Evolutionary conservation across 2,797 vertebrate genomes (phyloP), one percentile per base, ranked within the genome.

Genomic region (Ctenochaetus hawaiiensis): DNA sequence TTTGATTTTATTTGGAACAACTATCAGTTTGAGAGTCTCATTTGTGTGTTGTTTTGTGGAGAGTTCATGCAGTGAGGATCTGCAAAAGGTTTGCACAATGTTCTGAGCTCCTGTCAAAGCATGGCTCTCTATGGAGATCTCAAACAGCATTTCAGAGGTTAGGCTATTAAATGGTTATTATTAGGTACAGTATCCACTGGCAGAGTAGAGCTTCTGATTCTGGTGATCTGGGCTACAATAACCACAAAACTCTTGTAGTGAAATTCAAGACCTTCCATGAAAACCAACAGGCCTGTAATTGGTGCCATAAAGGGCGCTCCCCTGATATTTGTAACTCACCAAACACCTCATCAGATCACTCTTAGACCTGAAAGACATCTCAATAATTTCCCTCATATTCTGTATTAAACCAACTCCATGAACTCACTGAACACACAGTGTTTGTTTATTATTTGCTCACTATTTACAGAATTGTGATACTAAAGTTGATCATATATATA

Each of bases 81-180:
- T 73, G 59, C 34, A 45, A 0, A 23, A 52, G 49, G 2, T 67
- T 71, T 16, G 8, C 23, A 39, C 20, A 22, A n/a, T 51, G 54
- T 22, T 53, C 60, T 52, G 23, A 49, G 56, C 37, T 62, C n/a
- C 78, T 77, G 59, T 59, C 65, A 77, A 66, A 82, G 66, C 60
- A 66, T 16, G 49, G 11, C 51, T 58, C 23, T 53, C 67, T 34
- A 34, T 34, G 30, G 30, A 34, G 30, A 34, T 34, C 30, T 34
- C 30, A 34, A 34, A 34, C 30, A 6, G 30, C 30, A 34, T 34
- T 34, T 34, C 30, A 34, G 30, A 34, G 30, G 30, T 34, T 34
- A 34, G 30, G 6, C 6, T 34, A 34, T 34, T 34, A 34, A 34
- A 34, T 65, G 56, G 17, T 61, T 66, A 45, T 53, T 44, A 52